Conservation (phyloP, 1,140 invertebrate species). For the Apolygus lucorum region DNA sequence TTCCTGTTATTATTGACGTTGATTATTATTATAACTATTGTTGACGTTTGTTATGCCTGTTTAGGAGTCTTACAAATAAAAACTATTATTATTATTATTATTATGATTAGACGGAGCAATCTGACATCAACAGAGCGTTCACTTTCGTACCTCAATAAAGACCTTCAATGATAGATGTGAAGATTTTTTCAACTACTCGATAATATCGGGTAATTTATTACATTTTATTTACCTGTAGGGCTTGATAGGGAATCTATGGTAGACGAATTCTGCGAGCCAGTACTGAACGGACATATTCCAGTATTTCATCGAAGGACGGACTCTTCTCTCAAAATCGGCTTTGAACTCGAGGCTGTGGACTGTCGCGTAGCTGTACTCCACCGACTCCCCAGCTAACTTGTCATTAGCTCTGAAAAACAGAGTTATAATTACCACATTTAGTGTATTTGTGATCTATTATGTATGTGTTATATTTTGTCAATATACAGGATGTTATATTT, state of each 20-base stretch:
- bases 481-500: too few species aligned
- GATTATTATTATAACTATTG: too few species aligned
- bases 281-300: conserved; percentile 96
- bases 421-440: too few species aligned
- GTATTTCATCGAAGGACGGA: conserved; percentile 73
- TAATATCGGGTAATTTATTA: conserved; percentile 10
- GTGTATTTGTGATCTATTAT: too few species aligned
- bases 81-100: too few species aligned
- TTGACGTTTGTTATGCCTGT: too few species aligned
- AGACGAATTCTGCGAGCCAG: conserved; percentile 84
- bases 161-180: too few species aligned
- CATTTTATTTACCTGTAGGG: conserved; percentile 44
- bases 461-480: too few species aligned
- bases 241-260: conserved; percentile 70
- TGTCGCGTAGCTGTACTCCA: conserved; percentile 71
- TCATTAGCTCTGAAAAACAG: conserved; percentile 36
- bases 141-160: too few species aligned
- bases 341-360: conserved; percentile 72
- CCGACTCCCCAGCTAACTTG: conserved; percentile 40
- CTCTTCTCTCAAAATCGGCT: conserved; percentile 65
- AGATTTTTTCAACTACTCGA: too few species aligned
- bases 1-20: too few species aligned
- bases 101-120: not conserved
- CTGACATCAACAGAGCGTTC: not conserved
- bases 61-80: too few species aligned